These are phyloP conservation scores for Morpho achilles DNA, from an alignment of 2,888 invertebrate genomes.

Conservation along the genomic window DNA sequence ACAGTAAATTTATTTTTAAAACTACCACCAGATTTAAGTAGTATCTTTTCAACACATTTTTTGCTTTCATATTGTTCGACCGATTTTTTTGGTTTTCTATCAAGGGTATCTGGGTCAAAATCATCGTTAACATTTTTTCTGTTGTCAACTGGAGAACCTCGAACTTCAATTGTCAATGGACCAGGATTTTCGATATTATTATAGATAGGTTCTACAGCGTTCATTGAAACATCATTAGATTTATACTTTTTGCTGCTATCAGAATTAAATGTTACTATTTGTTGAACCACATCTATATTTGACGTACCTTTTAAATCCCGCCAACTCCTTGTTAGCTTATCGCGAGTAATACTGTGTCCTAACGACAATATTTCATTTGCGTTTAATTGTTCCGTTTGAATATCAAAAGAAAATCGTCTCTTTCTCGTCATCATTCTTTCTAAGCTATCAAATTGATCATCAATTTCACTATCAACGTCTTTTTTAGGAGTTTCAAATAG, in stretches of 20 bases:
- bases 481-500: constrained; percentile 44
- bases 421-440: constrained; percentile 51
- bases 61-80: constrained; percentile 38
- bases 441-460: constrained; percentile 60
- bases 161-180: constrained; percentile 89
- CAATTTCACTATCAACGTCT: constrained; percentile 42
- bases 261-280: constrained; percentile 42
- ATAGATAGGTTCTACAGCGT: constrained; percentile 76
- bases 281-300: constrained; percentile 42
- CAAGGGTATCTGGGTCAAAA: constrained; percentile 91
- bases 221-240: constrained; percentile 84
- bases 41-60: constrained; percentile 69
- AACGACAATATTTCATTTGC: constrained; percentile 43
- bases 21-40: constrained; percentile 85
- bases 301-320: constrained; percentile 55
- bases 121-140: constrained; percentile 84
- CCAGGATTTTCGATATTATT: constrained; percentile 82
- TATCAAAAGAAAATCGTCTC: constrained; percentile 63
- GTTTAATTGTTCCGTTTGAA: constrained; percentile 60
- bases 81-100: constrained; percentile 81
- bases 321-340: constrained; percentile 64
- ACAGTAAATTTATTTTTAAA: constrained; percentile 79
- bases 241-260: constrained; percentile 58
- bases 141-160: constrained; percentile 83
- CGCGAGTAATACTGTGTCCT: constrained; percentile 43